These are phyloP conservation scores for Euphydryas editha DNA, from an alignment of 2,888 invertebrate genomes.

Conservation along the genomic window DNA sequence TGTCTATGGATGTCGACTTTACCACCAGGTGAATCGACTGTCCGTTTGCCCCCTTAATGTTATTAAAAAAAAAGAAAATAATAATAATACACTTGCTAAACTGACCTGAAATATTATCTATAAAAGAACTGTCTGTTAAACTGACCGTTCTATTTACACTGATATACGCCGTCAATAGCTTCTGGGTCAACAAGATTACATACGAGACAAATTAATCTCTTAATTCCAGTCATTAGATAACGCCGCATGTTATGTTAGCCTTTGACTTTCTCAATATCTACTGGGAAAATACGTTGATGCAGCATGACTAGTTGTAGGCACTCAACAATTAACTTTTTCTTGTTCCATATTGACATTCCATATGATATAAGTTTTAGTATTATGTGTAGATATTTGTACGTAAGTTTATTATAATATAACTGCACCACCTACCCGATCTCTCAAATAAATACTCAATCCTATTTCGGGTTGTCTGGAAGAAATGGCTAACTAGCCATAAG, in stretches of 20 bases:
- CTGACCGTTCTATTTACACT: background rate
- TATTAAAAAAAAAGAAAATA: no score
- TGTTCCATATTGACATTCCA: no score
- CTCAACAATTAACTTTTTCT: background rate
- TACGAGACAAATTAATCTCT: constrained; percentile 4
- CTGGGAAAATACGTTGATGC: background rate
- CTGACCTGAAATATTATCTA: background rate
- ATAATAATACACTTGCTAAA: background rate
- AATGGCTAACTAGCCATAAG: no score
- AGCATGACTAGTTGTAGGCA: background rate
- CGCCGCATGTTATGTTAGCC: background rate
- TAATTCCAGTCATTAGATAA: background rate
- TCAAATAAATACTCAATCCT: no score
- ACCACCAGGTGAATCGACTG: no score
- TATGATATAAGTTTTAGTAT: no score
- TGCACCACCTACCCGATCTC: no score
- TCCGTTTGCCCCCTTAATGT: no score
- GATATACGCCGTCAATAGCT: background rate
- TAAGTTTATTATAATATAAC: no score
- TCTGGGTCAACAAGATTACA: constrained; percentile 1
- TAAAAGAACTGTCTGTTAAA: background rate
- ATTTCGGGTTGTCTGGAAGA: no score
- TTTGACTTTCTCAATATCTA: background rate
- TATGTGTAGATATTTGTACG: no score
- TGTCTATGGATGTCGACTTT: no score